phyloP scores from a whole-genome alignment of 2,797 vertebrate genomes.

The Liasis olivaceus region DNA sequence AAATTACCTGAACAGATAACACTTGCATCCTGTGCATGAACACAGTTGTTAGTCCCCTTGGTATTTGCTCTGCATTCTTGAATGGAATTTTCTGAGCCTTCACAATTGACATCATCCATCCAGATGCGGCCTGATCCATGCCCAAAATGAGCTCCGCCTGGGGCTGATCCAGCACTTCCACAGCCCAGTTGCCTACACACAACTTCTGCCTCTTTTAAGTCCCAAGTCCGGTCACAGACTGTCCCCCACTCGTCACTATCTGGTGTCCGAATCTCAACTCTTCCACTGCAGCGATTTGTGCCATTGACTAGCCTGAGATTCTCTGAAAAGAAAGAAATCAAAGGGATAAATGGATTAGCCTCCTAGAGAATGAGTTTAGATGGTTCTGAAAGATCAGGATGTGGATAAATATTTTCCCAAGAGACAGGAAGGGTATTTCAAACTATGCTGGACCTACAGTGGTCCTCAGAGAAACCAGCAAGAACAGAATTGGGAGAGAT shows the following conservation, averaged over 20 bases:
- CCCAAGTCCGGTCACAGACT: slow-evolving; percentile 45
- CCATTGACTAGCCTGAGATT: slow-evolving; percentile 21
- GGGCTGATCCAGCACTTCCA: slow-evolving; percentile 17
- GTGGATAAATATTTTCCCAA: not conserved
- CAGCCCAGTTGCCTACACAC: slow-evolving; percentile 61
- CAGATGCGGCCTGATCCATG: slow-evolving; percentile 49
- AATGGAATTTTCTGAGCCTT: slow-evolving; percentile 42
- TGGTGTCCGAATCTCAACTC: slow-evolving; percentile 44
- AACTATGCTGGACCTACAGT: not conserved
- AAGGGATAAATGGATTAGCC: not conserved
- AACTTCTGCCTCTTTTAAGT: slow-evolving; percentile 29
- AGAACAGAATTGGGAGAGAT: not conserved
- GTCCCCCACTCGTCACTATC: slow-evolving; percentile 50
- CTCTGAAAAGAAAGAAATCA: not conserved
- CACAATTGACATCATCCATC: slow-evolving; percentile 45
- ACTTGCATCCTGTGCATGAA: slow-evolving; percentile 42
- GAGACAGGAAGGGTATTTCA: not conserved
- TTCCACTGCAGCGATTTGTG: slow-evolving; percentile 37
- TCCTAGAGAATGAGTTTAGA: not conserved
- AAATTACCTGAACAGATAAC: slow-evolving; percentile 58
- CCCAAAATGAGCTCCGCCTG: slow-evolving; percentile 36
- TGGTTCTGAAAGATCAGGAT: not conserved
- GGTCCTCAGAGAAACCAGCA: not conserved
- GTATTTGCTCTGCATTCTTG: slow-evolving; percentile 25
- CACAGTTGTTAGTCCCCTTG: slow-evolving; percentile 25